These are phyloP conservation scores for Opisthograptis luteolata DNA, from an alignment of 2,888 invertebrate genomes.

Conservation along the genomic window DNA sequence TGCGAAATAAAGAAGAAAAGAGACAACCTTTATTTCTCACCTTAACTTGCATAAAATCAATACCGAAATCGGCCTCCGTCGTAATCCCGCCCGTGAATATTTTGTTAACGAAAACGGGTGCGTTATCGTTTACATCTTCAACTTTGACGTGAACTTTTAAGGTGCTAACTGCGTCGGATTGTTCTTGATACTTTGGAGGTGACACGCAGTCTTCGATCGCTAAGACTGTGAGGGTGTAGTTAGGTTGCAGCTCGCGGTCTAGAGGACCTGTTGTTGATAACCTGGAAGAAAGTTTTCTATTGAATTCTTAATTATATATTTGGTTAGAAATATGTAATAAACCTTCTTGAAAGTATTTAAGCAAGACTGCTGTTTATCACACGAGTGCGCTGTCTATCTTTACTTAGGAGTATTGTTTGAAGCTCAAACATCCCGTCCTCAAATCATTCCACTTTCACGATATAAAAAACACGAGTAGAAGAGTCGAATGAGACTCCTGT, in stretches of 20 bases:
- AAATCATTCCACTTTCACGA: constrained; percentile 94
- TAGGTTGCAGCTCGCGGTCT: constrained; percentile 89
- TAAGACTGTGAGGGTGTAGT: constrained; percentile 89
- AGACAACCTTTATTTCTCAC: constrained; percentile 81
- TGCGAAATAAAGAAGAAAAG: too few species aligned
- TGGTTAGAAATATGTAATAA: too few species aligned
- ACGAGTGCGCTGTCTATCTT: too few species aligned
- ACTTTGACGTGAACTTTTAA: constrained; percentile 89
- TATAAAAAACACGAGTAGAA: constrained; percentile 95
- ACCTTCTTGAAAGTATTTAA: too few species aligned
- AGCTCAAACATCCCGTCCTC: constrained; percentile 88
- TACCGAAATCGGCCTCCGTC: constrained; percentile 95
- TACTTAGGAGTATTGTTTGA: constrained; percentile 89
- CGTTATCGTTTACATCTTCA: constrained; percentile 95
- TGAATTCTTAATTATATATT: not conserved
- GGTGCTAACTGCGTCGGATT: constrained; percentile 88
- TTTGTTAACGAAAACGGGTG: constrained; percentile 91
- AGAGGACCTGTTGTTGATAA: constrained; percentile 81
- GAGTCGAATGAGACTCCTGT: constrained; percentile 92
- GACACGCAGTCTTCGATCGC: constrained; percentile 93
- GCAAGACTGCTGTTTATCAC: too few species aligned
- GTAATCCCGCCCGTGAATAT: constrained; percentile 97
- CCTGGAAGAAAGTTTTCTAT: constrained; percentile 44
- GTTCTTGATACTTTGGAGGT: constrained; percentile 82
- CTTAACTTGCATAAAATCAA: constrained; percentile 93